A percentile compares a stretch with the other conserved stretches of the same genome.
Evolutionary conservation across 2,113 vertebrate species (phyloP).

Genomic region (Nasalis larvatus): DNA sequence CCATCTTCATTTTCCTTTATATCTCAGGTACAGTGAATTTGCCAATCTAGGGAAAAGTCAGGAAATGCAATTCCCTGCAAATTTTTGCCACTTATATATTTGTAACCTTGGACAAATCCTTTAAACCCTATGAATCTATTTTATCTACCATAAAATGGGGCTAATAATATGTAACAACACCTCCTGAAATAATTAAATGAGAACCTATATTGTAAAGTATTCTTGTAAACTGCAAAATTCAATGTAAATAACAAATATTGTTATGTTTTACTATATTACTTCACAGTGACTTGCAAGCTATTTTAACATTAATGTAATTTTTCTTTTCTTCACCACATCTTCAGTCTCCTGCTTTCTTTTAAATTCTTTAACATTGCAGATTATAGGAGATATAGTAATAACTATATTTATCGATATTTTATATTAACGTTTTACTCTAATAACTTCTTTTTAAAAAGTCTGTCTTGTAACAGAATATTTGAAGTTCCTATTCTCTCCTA

Average conservation of each 20-base stretch:
- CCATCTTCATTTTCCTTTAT: not conserved
- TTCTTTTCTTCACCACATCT: not conserved
- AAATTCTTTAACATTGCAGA: not conserved
- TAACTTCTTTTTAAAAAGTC: not conserved
- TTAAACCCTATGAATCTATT: not conserved
- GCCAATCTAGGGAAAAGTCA: not conserved
- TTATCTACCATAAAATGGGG: not conserved
- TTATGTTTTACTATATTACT: not conserved
- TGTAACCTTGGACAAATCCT: not conserved
- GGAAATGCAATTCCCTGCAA: not conserved
- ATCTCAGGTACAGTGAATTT: not conserved
- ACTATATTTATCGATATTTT: not conserved
- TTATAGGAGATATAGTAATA: not conserved
- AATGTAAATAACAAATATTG: not conserved
- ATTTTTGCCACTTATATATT: not conserved
- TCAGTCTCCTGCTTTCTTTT: not conserved
- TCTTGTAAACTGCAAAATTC: not conserved
- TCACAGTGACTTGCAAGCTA: not conserved
- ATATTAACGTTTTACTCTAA: not conserved
- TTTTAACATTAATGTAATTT: not conserved
- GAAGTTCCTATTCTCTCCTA: not conserved
- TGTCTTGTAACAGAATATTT: not conserved
- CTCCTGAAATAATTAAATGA: not conserved
- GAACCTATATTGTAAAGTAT: not conserved
- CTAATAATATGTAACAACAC: not conserved